Evolutionary conservation across 2,113 vertebrate species (phyloP).

Genomic region (Phodopus roborovskii): DNA sequence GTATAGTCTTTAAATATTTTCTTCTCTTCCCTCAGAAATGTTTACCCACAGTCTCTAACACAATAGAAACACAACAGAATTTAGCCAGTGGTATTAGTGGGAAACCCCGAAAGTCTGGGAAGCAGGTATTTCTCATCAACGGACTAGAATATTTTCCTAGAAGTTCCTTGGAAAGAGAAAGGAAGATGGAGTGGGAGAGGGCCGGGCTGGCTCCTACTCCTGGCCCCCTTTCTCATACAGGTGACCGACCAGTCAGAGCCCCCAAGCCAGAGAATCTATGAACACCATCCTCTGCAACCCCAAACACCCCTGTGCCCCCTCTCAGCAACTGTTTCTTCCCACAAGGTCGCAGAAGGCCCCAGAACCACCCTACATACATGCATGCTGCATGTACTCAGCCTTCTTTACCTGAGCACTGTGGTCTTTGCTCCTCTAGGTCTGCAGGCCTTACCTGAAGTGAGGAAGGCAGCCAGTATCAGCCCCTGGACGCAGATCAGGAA

Average conservation of each 20-base stretch:
- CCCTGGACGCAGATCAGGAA: constrained; percentile 73
- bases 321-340: not conserved
- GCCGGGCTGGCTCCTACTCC: not conserved
- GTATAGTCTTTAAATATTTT: not conserved
- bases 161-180: constrained; percentile 21
- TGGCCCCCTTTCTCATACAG: not conserved
- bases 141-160: not conserved
- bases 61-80: constrained; percentile 8
- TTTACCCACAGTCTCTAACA: not conserved
- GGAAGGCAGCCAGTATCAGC: constrained; percentile 50
- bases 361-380: not conserved
- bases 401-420: too few species aligned
- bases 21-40: not conserved
- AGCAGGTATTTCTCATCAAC: not conserved
- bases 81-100: not conserved
- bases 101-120: not conserved
- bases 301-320: not conserved
- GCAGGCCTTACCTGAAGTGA: constrained; percentile 65
- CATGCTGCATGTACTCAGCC: rapidly evolving
- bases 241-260: not conserved
- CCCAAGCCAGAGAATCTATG: not conserved
- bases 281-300: not conserved
- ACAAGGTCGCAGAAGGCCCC: not conserved
- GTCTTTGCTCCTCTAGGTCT: not conserved
- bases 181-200: not conserved